Evolutionary conservation across 2,113 vertebrate genomes (phyloP).

Genomic region (Chiloscyllium plagiosum): DNA sequence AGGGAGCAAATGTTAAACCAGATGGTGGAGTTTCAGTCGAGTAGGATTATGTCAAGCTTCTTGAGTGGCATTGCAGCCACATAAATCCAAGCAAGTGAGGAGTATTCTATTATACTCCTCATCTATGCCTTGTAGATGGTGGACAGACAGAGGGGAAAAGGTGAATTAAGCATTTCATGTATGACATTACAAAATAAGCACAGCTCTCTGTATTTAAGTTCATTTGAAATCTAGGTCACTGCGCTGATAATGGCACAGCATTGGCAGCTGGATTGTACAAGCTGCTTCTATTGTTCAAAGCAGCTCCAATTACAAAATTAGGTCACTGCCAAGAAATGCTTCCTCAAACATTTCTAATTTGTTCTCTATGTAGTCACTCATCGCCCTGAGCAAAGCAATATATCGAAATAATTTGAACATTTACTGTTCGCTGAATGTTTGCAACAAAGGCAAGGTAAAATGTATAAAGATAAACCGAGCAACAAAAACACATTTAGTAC

Average conservation of each 20-base stretch:
- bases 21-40: too few species aligned
- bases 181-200: neutral
- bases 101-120: too few species aligned
- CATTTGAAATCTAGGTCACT: slow-evolving; percentile 12
- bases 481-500: neutral
- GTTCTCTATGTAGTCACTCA: neutral
- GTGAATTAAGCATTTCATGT: neutral
- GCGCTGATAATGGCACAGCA: neutral
- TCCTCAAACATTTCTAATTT: neutral
- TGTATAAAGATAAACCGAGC: neutral
- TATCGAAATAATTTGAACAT: neutral
- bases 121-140: too few species aligned
- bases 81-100: too few species aligned
- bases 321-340: neutral
- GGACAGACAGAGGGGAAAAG: too few species aligned
- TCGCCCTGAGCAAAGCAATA: neutral
- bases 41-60: too few species aligned
- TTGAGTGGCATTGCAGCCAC: too few species aligned
- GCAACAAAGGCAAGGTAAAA: neutral
- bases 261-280: neutral
- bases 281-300: neutral
- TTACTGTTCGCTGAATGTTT: neutral
- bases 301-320: neutral
- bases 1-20: too few species aligned
- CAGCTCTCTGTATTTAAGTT: neutral